phyloP scores from a whole-genome alignment of 2,797 vertebrate species.

The Cuculus canorus region DNA sequence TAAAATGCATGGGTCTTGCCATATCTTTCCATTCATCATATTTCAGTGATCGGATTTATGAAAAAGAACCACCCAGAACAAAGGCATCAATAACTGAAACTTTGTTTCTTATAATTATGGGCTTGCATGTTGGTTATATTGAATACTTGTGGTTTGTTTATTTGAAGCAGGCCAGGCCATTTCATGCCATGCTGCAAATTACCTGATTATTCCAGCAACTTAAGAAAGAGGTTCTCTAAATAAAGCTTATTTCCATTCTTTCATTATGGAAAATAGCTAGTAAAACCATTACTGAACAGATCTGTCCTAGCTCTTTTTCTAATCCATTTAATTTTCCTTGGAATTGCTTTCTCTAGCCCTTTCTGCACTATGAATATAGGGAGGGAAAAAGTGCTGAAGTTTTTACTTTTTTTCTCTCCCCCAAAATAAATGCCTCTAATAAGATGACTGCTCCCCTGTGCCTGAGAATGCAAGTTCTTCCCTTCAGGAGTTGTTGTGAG shows the following conservation, averaged over 20 bases:
- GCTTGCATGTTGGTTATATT: not conserved
- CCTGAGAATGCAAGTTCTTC: not conserved
- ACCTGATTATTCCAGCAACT: conserved; percentile 22
- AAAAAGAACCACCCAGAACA: not conserved
- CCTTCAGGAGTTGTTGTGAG: not conserved
- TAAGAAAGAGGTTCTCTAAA: conserved; percentile 13
- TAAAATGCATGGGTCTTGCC: not conserved
- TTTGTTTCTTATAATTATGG: not conserved
- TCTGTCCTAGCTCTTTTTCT: not conserved
- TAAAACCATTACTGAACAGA: conserved; percentile 1
- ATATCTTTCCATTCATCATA: not conserved
- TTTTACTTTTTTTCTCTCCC: not conserved
- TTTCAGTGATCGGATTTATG: not conserved
- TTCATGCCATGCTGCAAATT: conserved; percentile 21
- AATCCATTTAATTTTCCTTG: not conserved
- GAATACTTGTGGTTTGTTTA: not conserved
- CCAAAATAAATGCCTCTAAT: not conserved
- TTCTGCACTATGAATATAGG: not conserved
- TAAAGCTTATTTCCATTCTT: conserved; percentile 28
- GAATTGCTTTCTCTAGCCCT: not conserved
- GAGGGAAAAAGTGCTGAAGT: not conserved
- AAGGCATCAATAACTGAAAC: not conserved
- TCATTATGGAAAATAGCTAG: conserved; percentile 3
- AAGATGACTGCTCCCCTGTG: not conserved
- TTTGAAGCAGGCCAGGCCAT: not conserved